Conservation (phyloP, 2,888 invertebrate genomes). For the Agrochola litura region DNA sequence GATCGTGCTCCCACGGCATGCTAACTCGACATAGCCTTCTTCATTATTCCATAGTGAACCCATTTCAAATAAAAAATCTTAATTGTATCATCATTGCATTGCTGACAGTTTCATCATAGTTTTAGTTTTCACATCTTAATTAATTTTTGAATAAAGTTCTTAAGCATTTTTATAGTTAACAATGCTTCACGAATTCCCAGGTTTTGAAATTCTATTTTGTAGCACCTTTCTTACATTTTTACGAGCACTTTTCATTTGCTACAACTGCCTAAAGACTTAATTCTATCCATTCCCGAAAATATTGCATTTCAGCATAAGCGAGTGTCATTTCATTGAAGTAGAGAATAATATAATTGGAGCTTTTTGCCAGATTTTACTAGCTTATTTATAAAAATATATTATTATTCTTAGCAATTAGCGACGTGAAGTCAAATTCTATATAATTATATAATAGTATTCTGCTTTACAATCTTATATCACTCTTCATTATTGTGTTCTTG, state of each 20-base stretch:
- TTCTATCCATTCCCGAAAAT: slow-evolving; percentile 56
- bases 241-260: slow-evolving; percentile 28
- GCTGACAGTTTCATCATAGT: slow-evolving; percentile 42
- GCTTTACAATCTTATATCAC: slow-evolving; percentile 71
- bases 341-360: slow-evolving; percentile 31
- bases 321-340: slow-evolving; percentile 38
- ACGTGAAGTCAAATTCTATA: slow-evolving; percentile 74
- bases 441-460: slow-evolving; percentile 68
- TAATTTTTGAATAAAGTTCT: slow-evolving; percentile 14
- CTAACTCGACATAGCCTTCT: slow-evolving; percentile 14
- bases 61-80: slow-evolving; percentile 12
- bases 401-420: slow-evolving; percentile 86
- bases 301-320: slow-evolving; percentile 50
- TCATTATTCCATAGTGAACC: slow-evolving; percentile 19
- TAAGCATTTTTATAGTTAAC: slow-evolving; percentile 13
- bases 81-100: slow-evolving; percentile 20
- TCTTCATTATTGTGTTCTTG: slow-evolving; percentile 78
- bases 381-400: slow-evolving; percentile 51
- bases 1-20: slow-evolving; percentile 31
- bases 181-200: slow-evolving; percentile 4
- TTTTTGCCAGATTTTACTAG: slow-evolving; percentile 47
- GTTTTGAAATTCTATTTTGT: neutral
- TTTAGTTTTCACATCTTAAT: slow-evolving; percentile 1
- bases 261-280: slow-evolving; percentile 41
- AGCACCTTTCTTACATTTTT: neutral